Conservation (phyloP, 2,797 vertebrate genomes). For the Fratercula arctica region DNA sequence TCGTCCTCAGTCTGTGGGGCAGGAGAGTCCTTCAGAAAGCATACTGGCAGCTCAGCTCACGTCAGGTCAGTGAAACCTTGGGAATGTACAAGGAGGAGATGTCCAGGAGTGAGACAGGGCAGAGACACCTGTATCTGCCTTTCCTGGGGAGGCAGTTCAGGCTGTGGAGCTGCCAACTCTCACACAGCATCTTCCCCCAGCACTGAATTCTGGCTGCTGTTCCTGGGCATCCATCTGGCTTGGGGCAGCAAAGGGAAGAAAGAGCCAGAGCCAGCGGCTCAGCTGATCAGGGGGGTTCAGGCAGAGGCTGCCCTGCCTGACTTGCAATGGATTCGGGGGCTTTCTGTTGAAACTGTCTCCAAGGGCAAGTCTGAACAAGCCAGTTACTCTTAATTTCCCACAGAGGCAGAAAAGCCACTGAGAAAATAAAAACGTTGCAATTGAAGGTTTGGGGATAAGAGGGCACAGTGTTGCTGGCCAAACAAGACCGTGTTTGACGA, state of each 20-base stretch:
- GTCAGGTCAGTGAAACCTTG: background rate
- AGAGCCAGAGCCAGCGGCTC: background rate
- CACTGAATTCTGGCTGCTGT: background rate
- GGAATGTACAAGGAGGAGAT: background rate
- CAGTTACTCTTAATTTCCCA: background rate
- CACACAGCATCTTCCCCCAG: background rate
- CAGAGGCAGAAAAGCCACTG: background rate
- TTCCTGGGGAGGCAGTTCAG: background rate
- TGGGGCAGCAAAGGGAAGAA: background rate
- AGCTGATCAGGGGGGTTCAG: background rate
- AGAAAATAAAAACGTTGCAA: background rate
- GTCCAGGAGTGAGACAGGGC: background rate
- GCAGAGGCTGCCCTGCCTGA: background rate
- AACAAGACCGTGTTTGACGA: background rate
- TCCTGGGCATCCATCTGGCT: background rate
- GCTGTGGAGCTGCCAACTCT: background rate
- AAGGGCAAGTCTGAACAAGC: slow-evolving; percentile 40
- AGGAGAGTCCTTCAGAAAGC: background rate
- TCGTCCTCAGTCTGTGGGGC: background rate
- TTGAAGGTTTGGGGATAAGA: background rate
- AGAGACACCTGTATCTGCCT: background rate
- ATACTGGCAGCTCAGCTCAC: background rate
- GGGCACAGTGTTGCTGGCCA: background rate
- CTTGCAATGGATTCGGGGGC: background rate
- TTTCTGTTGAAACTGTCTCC: background rate